These are phyloP conservation scores for Scarus forsteni DNA, from an alignment of 2,797 vertebrate genomes.

Conservation along the genomic window DNA sequence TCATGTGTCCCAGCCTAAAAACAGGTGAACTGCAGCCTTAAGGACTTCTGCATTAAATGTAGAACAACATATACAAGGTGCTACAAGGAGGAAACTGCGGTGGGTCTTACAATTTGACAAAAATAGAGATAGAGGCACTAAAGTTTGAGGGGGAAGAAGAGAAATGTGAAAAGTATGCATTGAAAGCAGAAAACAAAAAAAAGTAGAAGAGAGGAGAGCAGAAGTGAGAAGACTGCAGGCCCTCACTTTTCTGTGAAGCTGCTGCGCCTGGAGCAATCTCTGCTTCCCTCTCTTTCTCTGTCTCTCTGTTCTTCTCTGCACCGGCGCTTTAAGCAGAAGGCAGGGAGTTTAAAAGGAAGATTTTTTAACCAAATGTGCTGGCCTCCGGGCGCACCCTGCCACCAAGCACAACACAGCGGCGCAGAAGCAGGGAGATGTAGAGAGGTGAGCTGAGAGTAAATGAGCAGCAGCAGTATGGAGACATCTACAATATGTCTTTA, in stretches of 20 bases:
- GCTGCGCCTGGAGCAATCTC: constrained; percentile 48
- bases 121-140: constrained; percentile 11
- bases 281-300: constrained; percentile 20
- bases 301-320: constrained; percentile 24
- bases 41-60: neutral
- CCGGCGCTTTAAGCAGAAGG: constrained; percentile 43
- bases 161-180: neutral
- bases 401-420: constrained; percentile 38
- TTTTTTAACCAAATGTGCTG: constrained; percentile 48
- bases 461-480: constrained; percentile 30
- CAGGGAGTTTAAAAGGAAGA: constrained; percentile 53
- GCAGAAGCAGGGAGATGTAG: constrained; percentile 12
- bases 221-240: constrained; percentile 50
- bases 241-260: constrained; percentile 60
- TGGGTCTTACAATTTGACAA: constrained; percentile 10
- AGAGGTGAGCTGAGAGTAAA: constrained; percentile 48
- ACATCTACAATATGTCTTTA: constrained; percentile 20
- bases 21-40: neutral
- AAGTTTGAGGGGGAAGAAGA: neutral
- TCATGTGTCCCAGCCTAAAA: too few species aligned
- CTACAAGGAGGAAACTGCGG: neutral
- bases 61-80: neutral
- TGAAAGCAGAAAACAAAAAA: neutral
- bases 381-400: constrained; percentile 60
- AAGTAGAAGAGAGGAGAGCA: constrained; percentile 27